Evolutionary conservation across 1,140 invertebrate genomes (phyloP), one percentile per base, ranked within the genome.

Genomic region (Brachionus sp.): DNA sequence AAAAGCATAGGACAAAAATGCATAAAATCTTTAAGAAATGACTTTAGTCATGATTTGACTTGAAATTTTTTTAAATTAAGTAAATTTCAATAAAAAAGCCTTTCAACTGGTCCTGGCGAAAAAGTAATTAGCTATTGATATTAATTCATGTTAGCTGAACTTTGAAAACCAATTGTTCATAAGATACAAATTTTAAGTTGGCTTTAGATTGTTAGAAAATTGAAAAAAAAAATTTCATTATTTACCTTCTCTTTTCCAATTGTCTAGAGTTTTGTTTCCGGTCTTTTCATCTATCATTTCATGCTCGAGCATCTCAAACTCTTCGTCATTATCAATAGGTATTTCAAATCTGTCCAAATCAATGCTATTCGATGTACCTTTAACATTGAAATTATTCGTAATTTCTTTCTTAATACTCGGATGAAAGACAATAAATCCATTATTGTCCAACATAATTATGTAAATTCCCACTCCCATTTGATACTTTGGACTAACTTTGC

Each of bases 361-460:
- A 68, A 82, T 70, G 13, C 57, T 66, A 9, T 82, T 50, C 77
- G 77, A 80, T 12, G 77, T 80, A n/a, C 50, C 50, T 62, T 80
- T 80, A 37, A 80, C 35, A 66, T 66, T 80, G 7, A 66, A 80
- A 19, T 80, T 53, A 13, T 66, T 66, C 3, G 77, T 42, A 2
- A 80, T 80, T 37, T 80, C 77, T 16, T 80, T 80, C 19, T 66
- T 57, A 37, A 80, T 80, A 80, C 77, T 80, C 16, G 80, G 80
- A 46, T 82, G 80, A 70, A 82, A 82, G 0, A 82, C 57, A 19
- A 82, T 66, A 37, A 66, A 82, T 7, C 80, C 80, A 70, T 82
- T 82, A 53, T 82, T 66, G 50, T 82, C 57, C 39, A 82, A 29
- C 80, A 82, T 68, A n/a, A 82, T 66, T 3, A 66, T 44, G 35